Conservation (phyloP, 2,797 vertebrate genomes). For the Limosa lapponica region DNA sequence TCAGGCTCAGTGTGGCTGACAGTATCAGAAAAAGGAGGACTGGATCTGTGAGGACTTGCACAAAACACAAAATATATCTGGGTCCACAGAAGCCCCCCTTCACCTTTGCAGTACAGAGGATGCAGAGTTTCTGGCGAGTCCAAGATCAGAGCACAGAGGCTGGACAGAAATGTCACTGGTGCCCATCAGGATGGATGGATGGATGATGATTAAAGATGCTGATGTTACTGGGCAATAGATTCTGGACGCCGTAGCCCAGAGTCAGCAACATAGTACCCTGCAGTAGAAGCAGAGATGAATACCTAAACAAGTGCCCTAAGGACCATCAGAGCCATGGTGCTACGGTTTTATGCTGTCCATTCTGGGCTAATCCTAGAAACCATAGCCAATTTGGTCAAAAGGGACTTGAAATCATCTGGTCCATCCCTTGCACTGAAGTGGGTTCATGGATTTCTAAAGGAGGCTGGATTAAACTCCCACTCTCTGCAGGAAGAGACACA, state of each 20-base stretch:
- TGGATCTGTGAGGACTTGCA: conserved; percentile 65
- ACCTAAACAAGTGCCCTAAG: not conserved
- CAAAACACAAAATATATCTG: conserved; percentile 70
- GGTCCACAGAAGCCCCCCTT: conserved; percentile 68
- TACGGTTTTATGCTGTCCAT: not conserved
- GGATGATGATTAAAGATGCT: not conserved
- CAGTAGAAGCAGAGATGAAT: not conserved
- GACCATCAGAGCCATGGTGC: not conserved
- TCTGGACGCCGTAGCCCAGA: not conserved
- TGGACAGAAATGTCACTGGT: not conserved
- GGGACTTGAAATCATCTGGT: not conserved
- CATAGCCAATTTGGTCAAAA: not conserved
- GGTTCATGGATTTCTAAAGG: not conserved
- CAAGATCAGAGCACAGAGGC: not conserved
- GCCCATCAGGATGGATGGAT: no score
- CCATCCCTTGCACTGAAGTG: not conserved
- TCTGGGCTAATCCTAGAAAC: not conserved
- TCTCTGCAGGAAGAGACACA: not conserved
- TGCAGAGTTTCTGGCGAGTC: not conserved
- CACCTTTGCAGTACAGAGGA: conserved; percentile 17
- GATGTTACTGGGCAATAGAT: not conserved
- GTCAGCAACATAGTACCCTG: not conserved
- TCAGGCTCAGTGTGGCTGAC: not conserved
- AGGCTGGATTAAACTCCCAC: not conserved
- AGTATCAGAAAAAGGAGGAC: conserved; percentile 50